Base-by-base conservation (phyloP, 2,888 invertebrate genomes). In the Drosophila melanosoma region DNA sequence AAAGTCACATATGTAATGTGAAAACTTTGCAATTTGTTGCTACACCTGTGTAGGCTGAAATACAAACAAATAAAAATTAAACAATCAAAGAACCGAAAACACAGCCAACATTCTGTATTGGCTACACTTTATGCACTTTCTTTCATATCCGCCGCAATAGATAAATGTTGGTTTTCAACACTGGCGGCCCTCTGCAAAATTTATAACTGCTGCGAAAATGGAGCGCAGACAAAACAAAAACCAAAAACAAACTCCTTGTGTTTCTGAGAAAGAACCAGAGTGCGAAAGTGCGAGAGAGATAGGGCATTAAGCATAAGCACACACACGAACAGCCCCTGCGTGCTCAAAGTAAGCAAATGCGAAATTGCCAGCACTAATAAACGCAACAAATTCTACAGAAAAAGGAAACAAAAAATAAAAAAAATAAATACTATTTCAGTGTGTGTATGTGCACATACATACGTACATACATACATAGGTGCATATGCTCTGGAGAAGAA, bases 331-430 rank as follows among this genome's bases (percentile, higher is more conserved):
- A 76, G 71, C 58, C 54, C 64, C 38, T 57, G 58, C 42, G 52
- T 48, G 38, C 23, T 45, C 42, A 12, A 64, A 65, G 64, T 51
- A 54, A 68, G 26, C 45, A 20, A 40, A 78, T 64, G 73, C 72
- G 59, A 80, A 80, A 76, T 79, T 79, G 80, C 76, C 76, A 80
- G 54, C 51, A 70, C 67, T 69, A 82, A 85, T 60, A 84, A 85
- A 83, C 78, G 81, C 75, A 79, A 68, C 67, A 83, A 82, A 82
- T 83, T 82, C 80, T 69, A 71, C 69, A 79, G 71, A 57, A 81
- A 82, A 79, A 66, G 75, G 74, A 78, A 83, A 59, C 64, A 83
- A 79, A 64, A 77, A 72, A 20, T 1, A 4, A 76, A 79, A 79
- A 64, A 76, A 76, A 29, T 29, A 29, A 76, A 73, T 17, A 66